Percentiles rank a stretch among this genome's conserved stretches.
Conservation (phyloP, 2,888 invertebrate genomes). For the Morpho helenor region DNA sequence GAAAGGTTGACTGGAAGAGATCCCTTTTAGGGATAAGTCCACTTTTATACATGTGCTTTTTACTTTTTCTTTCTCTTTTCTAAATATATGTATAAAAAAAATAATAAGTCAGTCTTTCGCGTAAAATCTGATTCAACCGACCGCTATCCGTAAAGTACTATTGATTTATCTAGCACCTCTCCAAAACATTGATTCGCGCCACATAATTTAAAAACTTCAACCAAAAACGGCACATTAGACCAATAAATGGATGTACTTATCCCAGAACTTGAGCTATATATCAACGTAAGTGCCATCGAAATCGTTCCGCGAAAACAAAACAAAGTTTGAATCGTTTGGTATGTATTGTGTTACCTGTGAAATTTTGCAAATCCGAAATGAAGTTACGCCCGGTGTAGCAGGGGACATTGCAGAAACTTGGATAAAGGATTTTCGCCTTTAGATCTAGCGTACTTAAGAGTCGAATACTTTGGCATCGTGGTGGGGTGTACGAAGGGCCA, state of each 20-base stretch:
- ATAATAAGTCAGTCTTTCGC: too few relatives aligned
- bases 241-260: conserved; percentile 28
- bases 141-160: conserved; percentile 10
- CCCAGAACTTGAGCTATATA: conserved; percentile 27
- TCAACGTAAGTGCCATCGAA: conserved; percentile 28
- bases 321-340: conserved; percentile 24
- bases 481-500: conserved; percentile 40
- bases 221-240: conserved; percentile 25
- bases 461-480: conserved; percentile 28
- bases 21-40: too few relatives aligned
- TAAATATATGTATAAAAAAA: too few relatives aligned
- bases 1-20: too few relatives aligned
- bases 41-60: too few relatives aligned
- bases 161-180: conserved; percentile 12
- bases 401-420: not conserved
- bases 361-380: conserved; percentile 19
- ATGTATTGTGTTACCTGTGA: conserved; percentile 24
- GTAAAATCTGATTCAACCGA: not conserved
- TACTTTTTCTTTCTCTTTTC: too few relatives aligned
- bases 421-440: conserved; percentile 1
- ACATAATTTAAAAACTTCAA: conserved; percentile 27
- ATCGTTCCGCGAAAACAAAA: conserved; percentile 31
- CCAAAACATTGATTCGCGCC: conserved; percentile 19
- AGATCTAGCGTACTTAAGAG: not conserved
- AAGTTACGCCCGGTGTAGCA: conserved; percentile 10